phyloP scores from a whole-genome alignment of 2,797 vertebrate species.

The Ceryle rudis region DNA sequence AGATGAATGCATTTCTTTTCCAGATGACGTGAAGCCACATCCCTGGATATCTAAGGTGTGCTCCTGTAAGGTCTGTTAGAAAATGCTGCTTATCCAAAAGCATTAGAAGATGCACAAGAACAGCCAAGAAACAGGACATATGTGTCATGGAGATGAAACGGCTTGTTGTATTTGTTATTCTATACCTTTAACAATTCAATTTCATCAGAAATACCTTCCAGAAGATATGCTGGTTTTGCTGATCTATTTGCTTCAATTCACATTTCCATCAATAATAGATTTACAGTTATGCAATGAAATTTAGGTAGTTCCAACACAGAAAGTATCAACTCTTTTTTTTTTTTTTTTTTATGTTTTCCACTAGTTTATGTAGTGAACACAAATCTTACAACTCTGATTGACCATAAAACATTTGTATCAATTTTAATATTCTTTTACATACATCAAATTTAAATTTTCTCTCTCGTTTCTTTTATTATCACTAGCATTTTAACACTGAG shows the following conservation, averaged over 20 bases:
- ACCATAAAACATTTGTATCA: neutral
- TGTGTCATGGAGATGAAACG: neutral
- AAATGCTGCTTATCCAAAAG: neutral
- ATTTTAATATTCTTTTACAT: neutral
- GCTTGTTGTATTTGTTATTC: neutral
- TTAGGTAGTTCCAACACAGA: neutral
- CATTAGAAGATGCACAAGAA: neutral
- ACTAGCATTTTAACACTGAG: neutral
- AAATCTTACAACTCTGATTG: neutral
- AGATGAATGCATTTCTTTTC: slow-evolving; percentile 24
- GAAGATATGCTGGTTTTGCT: neutral
- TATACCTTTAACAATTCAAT: neutral
- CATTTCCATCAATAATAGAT: neutral
- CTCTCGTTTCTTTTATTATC: neutral
- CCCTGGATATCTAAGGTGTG: slow-evolving; percentile 82
- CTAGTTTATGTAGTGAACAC: neutral
- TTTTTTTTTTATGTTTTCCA: neutral
- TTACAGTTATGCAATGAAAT: neutral
- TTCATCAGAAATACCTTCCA: neutral
- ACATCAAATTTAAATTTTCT: neutral
- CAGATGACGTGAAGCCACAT: slow-evolving; percentile 74
- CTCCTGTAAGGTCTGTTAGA: slow-evolving; percentile 82
- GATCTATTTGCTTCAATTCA: neutral
- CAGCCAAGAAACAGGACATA: neutral
- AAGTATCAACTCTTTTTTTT: neutral